These are phyloP conservation scores for Papilio xuthus DNA, from an alignment of 1,140 invertebrate genomes.

Conservation along the genomic window DNA sequence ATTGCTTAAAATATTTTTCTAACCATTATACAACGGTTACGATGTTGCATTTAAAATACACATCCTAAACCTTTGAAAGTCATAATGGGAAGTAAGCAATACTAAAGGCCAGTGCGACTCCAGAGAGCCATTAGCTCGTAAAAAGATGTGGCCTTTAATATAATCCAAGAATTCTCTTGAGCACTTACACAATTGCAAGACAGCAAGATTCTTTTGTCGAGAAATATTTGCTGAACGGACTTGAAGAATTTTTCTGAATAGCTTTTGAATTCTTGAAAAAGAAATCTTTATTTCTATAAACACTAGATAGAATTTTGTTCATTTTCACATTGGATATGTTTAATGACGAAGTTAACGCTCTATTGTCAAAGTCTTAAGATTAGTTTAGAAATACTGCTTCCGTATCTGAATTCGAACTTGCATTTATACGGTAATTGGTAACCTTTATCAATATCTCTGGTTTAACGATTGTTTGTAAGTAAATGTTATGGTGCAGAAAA, in stretches of 20 bases:
- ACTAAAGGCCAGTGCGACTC: not conserved
- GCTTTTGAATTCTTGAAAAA: not conserved
- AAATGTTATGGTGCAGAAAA: not conserved
- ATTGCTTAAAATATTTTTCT: not conserved
- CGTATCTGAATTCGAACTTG: too few species aligned
- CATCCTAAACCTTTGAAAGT: not conserved
- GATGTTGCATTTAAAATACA: too few species aligned
- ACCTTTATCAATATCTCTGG: too few species aligned
- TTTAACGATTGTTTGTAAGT: too few species aligned
- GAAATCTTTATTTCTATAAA: not conserved
- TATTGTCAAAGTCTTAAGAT: not conserved
- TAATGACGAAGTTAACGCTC: too few species aligned
- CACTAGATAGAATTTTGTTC: not conserved
- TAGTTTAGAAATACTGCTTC: too few species aligned
- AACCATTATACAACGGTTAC: not conserved
- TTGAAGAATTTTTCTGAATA: not conserved
- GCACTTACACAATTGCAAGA: conserved; percentile 7
- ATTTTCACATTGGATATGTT: not conserved
- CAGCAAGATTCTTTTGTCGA: conserved; percentile 4
- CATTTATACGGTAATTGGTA: too few species aligned
- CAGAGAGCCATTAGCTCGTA: conserved; percentile 13
- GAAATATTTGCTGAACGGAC: conserved; percentile 8
- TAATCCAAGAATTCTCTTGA: conserved; percentile 20
- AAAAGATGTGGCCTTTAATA: conserved; percentile 11
- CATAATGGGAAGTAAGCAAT: not conserved